Base-by-base conservation (phyloP, 2,888 invertebrate species). In the Cryptocheilus praepositus region DNA sequence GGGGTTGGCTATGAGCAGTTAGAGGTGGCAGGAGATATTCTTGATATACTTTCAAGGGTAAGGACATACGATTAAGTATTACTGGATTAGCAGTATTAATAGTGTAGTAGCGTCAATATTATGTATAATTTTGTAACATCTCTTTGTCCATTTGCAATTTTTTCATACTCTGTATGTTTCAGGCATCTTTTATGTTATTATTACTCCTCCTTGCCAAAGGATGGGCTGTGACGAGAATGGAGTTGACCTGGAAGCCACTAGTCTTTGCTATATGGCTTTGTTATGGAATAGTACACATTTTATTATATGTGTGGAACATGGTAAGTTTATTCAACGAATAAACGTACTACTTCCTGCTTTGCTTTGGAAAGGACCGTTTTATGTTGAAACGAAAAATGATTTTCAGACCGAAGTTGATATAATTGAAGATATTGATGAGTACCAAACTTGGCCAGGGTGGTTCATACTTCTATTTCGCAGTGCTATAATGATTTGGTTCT, bases 361-460 rank as follows among this genome's bases (percentile, higher is more conserved):
- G 13, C 21, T 16, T 8, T 21, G 19, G 3, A 22, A 11, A 11
- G 15, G 28, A 18, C 44, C 8, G 11, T 52, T 62, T 18, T 16
- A 25, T 18, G 25, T 5, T 25, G 2, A 15, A 46, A 5, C 22
- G 3, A 18, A 1, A 36, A 62, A 18, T 61, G 53, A 49, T 8
- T 49, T 91, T 66, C 89, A 98, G 98, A 96, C 96, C 69, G 98
- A 98, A 90, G 95, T 98, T 49, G 97, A 98, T 88, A 96, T 97
- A 58, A 95, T 98, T 80, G 97, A 97, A 87, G 98, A 98, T 87
- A 95, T 97, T 62, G 98, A 98, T 85, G 97, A 98, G 86, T 99
- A 98, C 90, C 97, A 98, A 89, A 98, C 98, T 0, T 97, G 97
- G 96, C 98, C 98, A 0, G 98, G 98, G 4, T 97, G 97, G 95